Conservation (phyloP, 2,797 vertebrate genomes). For the Euphonia xanthogaster region DNA sequence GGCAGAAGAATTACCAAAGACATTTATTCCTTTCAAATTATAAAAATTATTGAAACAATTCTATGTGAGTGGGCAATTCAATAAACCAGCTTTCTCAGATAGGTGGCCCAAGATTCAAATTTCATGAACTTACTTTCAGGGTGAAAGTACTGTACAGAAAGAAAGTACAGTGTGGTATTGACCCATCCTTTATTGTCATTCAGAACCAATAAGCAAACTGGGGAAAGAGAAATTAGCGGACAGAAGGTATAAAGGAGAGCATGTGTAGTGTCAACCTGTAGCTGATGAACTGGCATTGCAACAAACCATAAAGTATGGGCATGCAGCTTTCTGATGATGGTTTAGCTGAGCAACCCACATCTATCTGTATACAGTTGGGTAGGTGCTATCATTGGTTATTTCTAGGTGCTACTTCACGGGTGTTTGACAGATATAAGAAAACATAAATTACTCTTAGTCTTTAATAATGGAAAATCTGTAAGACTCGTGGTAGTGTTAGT, state of each 20-base stretch:
- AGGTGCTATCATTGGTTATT: conserved; percentile 9
- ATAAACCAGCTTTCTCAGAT: neutral
- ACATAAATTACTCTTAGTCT: neutral
- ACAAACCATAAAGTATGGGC: neutral
- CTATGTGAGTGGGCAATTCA: neutral
- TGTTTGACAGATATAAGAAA: neutral
- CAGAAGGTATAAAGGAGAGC: neutral
- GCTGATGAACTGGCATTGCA: neutral
- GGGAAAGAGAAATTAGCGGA: neutral
- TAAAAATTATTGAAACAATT: neutral
- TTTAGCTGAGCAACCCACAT: neutral
- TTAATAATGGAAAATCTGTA: neutral
- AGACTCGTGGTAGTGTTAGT: neutral
- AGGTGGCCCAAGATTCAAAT: neutral
- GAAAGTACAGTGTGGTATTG: neutral
- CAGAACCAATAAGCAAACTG: neutral
- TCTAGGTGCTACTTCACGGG: neutral
- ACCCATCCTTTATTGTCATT: neutral
- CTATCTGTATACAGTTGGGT: neutral
- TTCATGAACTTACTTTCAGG: neutral
- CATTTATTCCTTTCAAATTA: neutral
- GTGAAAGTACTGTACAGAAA: neutral
- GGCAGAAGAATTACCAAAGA: neutral
- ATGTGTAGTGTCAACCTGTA: neutral
- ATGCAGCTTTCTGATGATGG: neutral